Conservation (phyloP, 2,113 vertebrate species). For the Pantherophis guttatus region DNA sequence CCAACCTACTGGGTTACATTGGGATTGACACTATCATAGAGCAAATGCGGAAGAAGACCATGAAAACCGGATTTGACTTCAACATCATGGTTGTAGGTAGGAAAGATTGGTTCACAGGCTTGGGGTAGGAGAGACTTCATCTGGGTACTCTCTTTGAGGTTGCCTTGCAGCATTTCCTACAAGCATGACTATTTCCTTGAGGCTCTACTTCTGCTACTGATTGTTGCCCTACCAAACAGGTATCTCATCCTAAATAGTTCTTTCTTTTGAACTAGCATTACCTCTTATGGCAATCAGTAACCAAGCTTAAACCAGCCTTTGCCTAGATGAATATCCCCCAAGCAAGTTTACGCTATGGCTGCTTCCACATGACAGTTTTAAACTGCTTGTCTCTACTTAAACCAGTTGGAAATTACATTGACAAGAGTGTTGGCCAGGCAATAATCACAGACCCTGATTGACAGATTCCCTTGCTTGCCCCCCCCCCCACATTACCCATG, state of each 20-base stretch:
- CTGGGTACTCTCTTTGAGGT: not conserved
- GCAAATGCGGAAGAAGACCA: conserved; percentile 97
- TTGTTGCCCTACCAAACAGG: not conserved
- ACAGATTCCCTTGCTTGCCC: not conserved
- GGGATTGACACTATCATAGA: conserved; percentile 97
- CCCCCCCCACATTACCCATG: not conserved
- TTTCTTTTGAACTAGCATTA: not conserved
- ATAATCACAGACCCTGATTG: not conserved
- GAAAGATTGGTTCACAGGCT: conserved; percentile 24
- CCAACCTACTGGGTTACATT: conserved; percentile 87
- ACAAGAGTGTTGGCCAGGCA: not conserved
- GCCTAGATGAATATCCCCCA: not conserved
- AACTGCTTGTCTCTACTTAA: not conserved
- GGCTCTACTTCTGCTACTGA: not conserved
- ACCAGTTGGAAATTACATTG: not conserved
- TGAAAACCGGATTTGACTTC: conserved; percentile 98
- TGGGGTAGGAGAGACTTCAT: not conserved
- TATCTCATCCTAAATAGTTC: not conserved
- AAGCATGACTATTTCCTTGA: not conserved
- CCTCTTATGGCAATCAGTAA: not conserved
- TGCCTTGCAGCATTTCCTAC: not conserved
- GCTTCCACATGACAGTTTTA: not conserved
- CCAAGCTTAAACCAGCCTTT: not conserved
- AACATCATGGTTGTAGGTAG: conserved; percentile 97
- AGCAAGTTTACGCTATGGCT: not conserved